Evolutionary conservation across 2,113 vertebrate genomes (phyloP).

Genomic region (Eulemur rufifrons): DNA sequence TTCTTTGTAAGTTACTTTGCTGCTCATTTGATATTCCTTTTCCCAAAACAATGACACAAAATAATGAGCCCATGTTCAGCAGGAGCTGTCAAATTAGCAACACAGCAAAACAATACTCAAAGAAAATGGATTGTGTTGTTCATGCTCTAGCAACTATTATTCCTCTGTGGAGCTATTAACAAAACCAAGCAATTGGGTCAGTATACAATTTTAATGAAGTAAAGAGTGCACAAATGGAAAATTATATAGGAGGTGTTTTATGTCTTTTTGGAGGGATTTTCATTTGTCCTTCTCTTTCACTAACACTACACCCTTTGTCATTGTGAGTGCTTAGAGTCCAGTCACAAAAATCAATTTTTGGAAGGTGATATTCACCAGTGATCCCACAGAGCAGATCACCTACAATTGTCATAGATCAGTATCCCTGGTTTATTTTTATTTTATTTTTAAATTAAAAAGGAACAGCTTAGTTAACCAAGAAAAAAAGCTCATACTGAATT

Average conservation of each 20-base stretch:
- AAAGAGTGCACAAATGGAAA: constrained; percentile 81
- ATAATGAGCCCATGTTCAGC: constrained; percentile 82
- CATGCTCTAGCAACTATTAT: constrained; percentile 77
- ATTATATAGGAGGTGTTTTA: constrained; percentile 63
- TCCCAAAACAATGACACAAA: constrained; percentile 79
- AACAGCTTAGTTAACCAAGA: neutral
- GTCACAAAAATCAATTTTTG: neutral
- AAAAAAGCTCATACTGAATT: neutral
- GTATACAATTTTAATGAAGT: constrained; percentile 86
- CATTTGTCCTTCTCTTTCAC: neutral
- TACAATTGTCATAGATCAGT: neutral
- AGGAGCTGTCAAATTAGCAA: constrained; percentile 86
- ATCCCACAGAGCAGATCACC: neutral
- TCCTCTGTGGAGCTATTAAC: constrained; percentile 84
- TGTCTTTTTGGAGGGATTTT: constrained; percentile 50
- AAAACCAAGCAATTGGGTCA: constrained; percentile 80
- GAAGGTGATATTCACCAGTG: neutral
- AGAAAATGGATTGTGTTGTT: constrained; percentile 83
- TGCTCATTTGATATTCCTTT: constrained; percentile 72
- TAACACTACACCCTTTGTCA: neutral
- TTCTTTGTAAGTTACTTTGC: constrained; percentile 40
- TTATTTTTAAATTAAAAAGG: neutral
- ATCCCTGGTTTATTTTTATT: neutral
- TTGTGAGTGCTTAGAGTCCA: neutral
- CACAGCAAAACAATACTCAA: constrained; percentile 83